Conservation (phyloP, 35 echinoderm and acorn worm species). For the Strongylocentrotus purpuratus region DNA sequence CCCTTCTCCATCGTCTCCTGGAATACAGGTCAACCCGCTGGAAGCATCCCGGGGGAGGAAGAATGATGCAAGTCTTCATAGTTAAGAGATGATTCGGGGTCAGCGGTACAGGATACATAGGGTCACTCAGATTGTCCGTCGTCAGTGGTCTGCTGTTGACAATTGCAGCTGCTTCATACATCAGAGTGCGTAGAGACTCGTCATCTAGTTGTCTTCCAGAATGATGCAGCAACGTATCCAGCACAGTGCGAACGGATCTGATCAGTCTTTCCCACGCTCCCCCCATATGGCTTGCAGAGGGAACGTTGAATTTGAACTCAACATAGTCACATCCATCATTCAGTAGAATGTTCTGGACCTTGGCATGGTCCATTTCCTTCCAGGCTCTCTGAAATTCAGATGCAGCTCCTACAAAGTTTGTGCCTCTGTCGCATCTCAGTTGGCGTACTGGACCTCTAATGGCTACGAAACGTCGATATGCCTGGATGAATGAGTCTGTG, state of each 20-base stretch:
- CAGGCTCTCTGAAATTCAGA: slow-evolving; percentile 61
- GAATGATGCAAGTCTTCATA: slow-evolving; percentile 56
- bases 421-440: slow-evolving; percentile 64
- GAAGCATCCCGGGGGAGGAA: slow-evolving; percentile 63
- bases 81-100: slow-evolving; percentile 79
- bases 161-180: no score
- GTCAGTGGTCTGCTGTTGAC: no score
- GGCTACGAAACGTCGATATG: no score
- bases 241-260: no score
- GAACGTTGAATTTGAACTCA: slow-evolving; percentile 77
- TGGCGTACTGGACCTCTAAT: slow-evolving; percentile 60
- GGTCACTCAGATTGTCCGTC: no score
- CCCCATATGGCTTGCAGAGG: slow-evolving; percentile 72
- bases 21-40: slow-evolving; percentile 46
- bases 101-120: no score
- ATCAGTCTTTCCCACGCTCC: slow-evolving; percentile 75
- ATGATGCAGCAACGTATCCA: no score
- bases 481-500: no score
- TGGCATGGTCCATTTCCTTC: slow-evolving; percentile 65
- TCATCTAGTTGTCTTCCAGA: slow-evolving; percentile 64
- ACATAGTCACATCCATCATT: slow-evolving; percentile 57
- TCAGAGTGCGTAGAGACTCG: no score
- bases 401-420: slow-evolving; percentile 77
- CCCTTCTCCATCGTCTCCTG: no score
- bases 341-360: slow-evolving; percentile 54